Percentiles rank a stretch among this genome's conserved stretches.
phyloP scores from a whole-genome alignment of 2,888 invertebrate species.

The Subacronicta megacephala region DNA sequence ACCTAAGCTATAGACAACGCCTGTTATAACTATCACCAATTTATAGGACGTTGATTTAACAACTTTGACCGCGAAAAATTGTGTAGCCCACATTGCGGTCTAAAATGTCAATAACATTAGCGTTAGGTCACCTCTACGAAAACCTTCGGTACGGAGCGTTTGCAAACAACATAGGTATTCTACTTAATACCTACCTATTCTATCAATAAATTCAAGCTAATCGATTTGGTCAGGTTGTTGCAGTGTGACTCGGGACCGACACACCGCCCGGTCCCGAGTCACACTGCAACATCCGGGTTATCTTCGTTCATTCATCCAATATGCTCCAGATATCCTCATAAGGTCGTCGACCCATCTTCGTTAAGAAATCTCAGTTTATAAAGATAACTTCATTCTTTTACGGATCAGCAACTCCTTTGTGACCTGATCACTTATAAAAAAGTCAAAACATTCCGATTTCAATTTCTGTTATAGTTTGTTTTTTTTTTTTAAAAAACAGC shows the following conservation, averaged over 20 bases:
- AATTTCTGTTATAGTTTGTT: no score
- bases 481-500: no score
- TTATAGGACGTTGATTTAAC: background rate
- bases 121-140: slow-evolving; percentile 1
- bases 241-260: no score
- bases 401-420: no score
- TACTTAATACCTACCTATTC: background rate
- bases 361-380: no score
- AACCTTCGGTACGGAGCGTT: background rate
- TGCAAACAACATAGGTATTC: background rate
- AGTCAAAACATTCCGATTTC: no score
- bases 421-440: no score
- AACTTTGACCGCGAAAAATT: background rate
- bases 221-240: no score
- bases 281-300: background rate
- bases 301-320: background rate
- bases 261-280: background rate
- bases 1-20: no score
- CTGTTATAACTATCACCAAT: background rate
- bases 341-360: background rate
- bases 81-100: background rate
- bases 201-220: background rate
- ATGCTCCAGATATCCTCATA: background rate
- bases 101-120: slow-evolving; percentile 1
- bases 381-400: no score